phyloP scores from a whole-genome alignment of 2,113 vertebrate genomes.

The Tichodroma muraria region DNA sequence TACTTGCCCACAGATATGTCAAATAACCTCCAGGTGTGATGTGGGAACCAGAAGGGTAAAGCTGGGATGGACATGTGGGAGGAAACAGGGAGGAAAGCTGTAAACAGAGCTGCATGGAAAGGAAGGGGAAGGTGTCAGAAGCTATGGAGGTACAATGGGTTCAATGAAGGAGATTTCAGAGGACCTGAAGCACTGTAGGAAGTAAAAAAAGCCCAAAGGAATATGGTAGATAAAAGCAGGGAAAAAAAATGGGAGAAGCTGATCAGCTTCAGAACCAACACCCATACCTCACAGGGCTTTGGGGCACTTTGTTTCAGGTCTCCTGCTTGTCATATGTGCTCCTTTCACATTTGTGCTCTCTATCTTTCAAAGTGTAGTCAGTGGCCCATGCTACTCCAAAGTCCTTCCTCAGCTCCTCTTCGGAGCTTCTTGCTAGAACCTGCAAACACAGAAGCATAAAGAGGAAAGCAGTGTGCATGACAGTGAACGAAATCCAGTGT shows the following conservation, averaged over 20 bases:
- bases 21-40: neutral
- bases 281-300: neutral
- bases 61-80: neutral
- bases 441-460: neutral
- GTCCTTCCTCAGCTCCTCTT: neutral
- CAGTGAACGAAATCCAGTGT: neutral
- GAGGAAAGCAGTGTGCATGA: neutral
- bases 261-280: neutral
- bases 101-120: neutral
- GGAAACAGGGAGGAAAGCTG: neutral
- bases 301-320: neutral
- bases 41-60: neutral
- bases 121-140: neutral
- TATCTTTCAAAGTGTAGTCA: neutral
- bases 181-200: neutral
- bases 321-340: fast-evolving
- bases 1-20: neutral
- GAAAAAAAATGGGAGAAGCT: neutral
- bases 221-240: neutral
- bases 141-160: neutral
- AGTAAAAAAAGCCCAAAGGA: neutral
- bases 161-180: neutral
- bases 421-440: neutral
- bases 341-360: neutral
- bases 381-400: neutral